Base-by-base conservation (phyloP, 2,113 vertebrate species). In the Mastomys coucha region DNA sequence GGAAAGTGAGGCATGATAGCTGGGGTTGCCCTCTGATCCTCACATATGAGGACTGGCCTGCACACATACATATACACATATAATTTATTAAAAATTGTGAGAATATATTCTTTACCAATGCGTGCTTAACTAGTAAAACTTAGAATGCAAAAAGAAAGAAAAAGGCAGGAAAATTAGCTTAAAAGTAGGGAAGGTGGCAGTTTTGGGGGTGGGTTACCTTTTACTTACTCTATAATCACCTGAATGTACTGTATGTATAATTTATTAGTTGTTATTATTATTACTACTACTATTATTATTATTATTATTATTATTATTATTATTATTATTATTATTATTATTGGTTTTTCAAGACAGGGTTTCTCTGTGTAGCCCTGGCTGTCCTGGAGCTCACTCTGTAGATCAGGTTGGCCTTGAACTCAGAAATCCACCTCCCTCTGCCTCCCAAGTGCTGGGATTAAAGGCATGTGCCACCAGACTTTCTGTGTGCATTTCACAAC, bases 401-500 rank as follows among this genome's bases (percentile, higher is more conserved):
- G n/a, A n/a, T n/a, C n/a, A n/a, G n/a, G n/a, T n/a, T n/a, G n/a
- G n/a, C n/a, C n/a, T n/a, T n/a, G n/a, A n/a, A n/a, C n/a, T n/a
- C n/a, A n/a, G n/a, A n/a, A n/a, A n/a, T n/a, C n/a, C n/a, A n/a
- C n/a, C n/a, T n/a, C n/a, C n/a, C n/a, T n/a, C n/a, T n/a, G n/a
- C n/a, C n/a, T n/a, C n/a, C n/a, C n/a, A n/a, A n/a, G n/a, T n/a
- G n/a, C n/a, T n/a, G n/a, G n/a, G n/a, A n/a, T n/a, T n/a, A n/a
- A n/a, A n/a, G n/a, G n/a, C n/a, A n/a, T n/a, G n/a, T n/a, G n/a
- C n/a, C n/a, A n/a, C n/a, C n/a, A n/a, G 81, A 65, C 49, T 92
- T 53, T 58, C 49, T 70, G n/a, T 33, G 14, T 56, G 45, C 73
- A 87, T 70, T 89, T 96, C 75, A 92, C 56, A 93, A 56, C 63